These are phyloP conservation scores for Peucedramus taeniatus DNA, from an alignment of 2,113 vertebrate genomes.

Conservation along the genomic window DNA sequence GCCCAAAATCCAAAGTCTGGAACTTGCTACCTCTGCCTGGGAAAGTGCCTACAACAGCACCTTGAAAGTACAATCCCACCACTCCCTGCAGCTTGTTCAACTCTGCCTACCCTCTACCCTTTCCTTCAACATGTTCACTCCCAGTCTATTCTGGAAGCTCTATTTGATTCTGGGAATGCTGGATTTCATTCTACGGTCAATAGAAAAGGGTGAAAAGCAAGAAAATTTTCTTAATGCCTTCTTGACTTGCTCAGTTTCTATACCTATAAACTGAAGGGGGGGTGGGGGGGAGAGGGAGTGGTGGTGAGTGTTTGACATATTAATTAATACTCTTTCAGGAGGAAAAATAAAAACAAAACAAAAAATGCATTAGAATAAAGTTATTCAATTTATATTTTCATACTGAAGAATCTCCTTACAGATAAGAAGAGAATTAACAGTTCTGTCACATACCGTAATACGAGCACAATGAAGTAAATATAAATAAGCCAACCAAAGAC, in stretches of 20 bases:
- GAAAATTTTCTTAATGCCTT: background rate
- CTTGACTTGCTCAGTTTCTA: background rate
- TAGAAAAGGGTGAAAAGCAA: background rate
- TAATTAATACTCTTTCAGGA: background rate
- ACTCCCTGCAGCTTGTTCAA: background rate
- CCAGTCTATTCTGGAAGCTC: background rate
- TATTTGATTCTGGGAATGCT: background rate
- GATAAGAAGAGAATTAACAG: background rate
- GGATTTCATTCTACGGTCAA: background rate
- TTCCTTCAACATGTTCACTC: background rate
- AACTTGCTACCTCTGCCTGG: background rate
- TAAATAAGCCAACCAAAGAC: background rate
- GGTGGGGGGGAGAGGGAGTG: rapidly evolving
- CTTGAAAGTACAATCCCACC: rapidly evolving
- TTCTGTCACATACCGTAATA: background rate
- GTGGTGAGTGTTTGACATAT: background rate
- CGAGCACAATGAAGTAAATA: background rate
- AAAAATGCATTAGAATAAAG: background rate
- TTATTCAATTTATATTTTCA: background rate
- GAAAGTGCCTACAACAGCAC: background rate
- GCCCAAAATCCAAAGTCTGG: background rate
- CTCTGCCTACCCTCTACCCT: background rate
- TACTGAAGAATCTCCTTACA: background rate
- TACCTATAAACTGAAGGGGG: background rate
- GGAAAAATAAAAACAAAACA: background rate